Conservation (phyloP, 2,113 vertebrate genomes). For the Glaucidium brasilianum region DNA sequence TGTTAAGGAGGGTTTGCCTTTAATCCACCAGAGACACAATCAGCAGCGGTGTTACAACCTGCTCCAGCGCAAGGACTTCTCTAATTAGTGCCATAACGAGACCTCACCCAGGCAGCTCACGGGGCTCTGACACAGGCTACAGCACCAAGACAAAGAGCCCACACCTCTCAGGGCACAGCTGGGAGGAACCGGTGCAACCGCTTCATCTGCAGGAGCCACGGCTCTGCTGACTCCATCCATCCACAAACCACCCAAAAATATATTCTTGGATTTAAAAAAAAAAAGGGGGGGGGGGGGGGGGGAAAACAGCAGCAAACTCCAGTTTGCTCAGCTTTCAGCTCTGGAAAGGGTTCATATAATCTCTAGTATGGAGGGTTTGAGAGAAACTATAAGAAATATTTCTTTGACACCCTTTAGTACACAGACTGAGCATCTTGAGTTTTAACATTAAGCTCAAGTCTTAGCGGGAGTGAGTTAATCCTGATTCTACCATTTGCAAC, state of each 20-base stretch:
- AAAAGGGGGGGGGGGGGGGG: background rate
- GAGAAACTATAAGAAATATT: background rate
- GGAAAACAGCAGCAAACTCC: fast-evolving
- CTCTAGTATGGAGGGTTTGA: background rate
- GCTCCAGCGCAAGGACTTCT: slow-evolving; percentile 57
- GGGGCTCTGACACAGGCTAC: background rate
- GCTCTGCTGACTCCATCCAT: background rate
- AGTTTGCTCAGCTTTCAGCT: fast-evolving
- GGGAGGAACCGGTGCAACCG: background rate
- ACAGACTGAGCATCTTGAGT: background rate
- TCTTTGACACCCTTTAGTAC: background rate
- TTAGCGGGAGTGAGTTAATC: background rate
- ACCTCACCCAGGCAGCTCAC: background rate
- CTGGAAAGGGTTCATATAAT: background rate
- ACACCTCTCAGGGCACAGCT: background rate
- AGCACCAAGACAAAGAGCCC: background rate
- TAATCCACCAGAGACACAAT: slow-evolving; percentile 87
- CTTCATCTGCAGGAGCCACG: fast-evolving
- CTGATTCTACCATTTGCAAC: background rate
- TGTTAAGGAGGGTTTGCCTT: slow-evolving; percentile 69
- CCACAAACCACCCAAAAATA: background rate
- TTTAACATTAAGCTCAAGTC: background rate
- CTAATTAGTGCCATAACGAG: slow-evolving; percentile 78
- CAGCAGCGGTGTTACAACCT: slow-evolving; percentile 67
- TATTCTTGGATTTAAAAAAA: too few species aligned